These are phyloP conservation scores for Synaphobranchus kaupii DNA, from an alignment of 2,797 vertebrate species.

Conservation along the genomic window DNA sequence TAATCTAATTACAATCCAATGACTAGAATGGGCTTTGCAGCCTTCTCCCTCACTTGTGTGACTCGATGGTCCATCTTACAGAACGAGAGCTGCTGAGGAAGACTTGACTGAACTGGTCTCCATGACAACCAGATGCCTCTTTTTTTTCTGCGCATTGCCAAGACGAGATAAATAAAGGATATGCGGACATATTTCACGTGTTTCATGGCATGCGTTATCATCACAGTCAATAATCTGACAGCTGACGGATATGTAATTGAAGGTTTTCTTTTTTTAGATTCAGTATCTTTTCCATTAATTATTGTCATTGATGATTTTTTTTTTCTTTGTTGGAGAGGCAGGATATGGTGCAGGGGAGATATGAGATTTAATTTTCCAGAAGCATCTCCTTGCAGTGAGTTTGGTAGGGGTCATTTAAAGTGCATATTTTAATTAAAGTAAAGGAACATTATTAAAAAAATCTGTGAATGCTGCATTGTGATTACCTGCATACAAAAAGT, in stretches of 20 bases:
- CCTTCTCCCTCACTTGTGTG: not conserved
- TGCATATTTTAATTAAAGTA: not conserved
- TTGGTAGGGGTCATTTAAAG: not conserved
- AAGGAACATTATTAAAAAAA: too few species aligned
- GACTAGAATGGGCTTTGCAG: slow-evolving; percentile 13
- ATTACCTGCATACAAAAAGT: not conserved
- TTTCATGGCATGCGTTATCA: not conserved
- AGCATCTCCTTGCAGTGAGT: not conserved
- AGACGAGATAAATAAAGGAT: slow-evolving; percentile 1
- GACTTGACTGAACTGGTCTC: not conserved
- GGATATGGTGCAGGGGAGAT: not conserved
- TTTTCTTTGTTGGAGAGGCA: not conserved
- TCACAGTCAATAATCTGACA: not conserved
- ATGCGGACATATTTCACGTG: not conserved
- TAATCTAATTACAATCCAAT: slow-evolving; percentile 30
- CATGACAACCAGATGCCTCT: slow-evolving; percentile 6
- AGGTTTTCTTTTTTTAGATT: not conserved
- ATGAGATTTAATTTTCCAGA: not conserved
- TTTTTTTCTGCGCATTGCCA: not conserved
- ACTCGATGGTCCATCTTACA: not conserved
- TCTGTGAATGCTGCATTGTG: not conserved
- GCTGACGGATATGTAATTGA: not conserved
- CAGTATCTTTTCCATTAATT: not conserved
- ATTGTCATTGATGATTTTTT: not conserved
- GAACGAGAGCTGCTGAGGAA: not conserved